A percentile compares a stretch with the other conserved stretches of the same genome.
These are phyloP conservation scores for Etheostoma spectabile DNA, from an alignment of 2,113 vertebrate species.

Conservation along the genomic window DNA sequence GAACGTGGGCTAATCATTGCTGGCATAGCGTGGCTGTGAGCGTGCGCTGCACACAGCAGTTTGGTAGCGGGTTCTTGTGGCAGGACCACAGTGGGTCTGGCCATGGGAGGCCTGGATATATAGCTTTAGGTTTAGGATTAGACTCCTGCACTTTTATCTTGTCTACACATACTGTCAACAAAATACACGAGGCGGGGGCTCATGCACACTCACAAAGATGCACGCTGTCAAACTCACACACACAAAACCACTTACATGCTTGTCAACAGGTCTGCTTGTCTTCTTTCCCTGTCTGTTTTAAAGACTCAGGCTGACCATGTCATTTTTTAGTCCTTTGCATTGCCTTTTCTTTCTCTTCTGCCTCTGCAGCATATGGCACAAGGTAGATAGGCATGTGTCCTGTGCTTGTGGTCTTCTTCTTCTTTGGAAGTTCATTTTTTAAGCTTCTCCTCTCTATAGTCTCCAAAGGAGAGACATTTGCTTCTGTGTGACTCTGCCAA, in stretches of 20 bases:
- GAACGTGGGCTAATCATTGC: conserved; percentile 62
- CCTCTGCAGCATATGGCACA: conserved; percentile 57
- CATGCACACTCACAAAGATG: conserved; percentile 12
- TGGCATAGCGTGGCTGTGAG: conserved; percentile 46
- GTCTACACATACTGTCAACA: conserved; percentile 34
- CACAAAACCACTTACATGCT: conserved; percentile 33
- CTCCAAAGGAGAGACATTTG: conserved; percentile 59
- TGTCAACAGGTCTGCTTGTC: conserved; percentile 46
- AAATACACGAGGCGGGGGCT: conserved; percentile 5
- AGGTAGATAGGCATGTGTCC: conserved; percentile 64
- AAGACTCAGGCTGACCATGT: conserved; percentile 27
- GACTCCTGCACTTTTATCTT: conserved; percentile 44
- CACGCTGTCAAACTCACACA: not conserved
- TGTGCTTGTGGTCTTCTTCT: conserved; percentile 51
- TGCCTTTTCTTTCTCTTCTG: conserved; percentile 31
- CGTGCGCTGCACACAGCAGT: conserved; percentile 45
- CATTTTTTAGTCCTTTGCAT: conserved; percentile 29
- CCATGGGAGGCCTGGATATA: conserved; percentile 28
- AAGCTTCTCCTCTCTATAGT: conserved; percentile 44
- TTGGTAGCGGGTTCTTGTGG: conserved; percentile 42
- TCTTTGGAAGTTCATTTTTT: conserved; percentile 61
- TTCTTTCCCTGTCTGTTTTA: not conserved
- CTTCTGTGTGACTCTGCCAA: conserved; percentile 63
- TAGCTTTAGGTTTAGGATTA: conserved; percentile 47
- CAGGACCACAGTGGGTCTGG: conserved; percentile 22